Percentiles rank a stretch among this genome's conserved stretches.
phyloP scores from a whole-genome alignment of 2,888 invertebrate genomes.

The Sinelater perroti region DNA sequence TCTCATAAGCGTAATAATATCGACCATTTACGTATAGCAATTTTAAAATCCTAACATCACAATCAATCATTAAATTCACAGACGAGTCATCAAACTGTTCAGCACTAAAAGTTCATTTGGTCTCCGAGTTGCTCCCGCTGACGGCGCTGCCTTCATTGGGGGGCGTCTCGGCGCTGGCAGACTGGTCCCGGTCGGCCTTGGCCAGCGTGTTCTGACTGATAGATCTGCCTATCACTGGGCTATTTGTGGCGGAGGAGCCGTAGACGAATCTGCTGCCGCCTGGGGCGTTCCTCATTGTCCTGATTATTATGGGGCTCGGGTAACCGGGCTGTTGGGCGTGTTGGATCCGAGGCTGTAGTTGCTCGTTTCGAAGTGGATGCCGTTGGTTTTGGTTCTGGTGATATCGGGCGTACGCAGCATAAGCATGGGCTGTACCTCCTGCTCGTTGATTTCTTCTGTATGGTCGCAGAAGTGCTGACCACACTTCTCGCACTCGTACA shows the following conservation, averaged over 20 bases:
- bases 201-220: slow-evolving; percentile 13
- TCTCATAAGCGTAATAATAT: neutral
- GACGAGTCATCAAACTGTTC: neutral
- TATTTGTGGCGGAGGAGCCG: slow-evolving; percentile 16
- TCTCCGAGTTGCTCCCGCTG: slow-evolving; percentile 19
- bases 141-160: slow-evolving; percentile 9
- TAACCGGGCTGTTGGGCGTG: slow-evolving; percentile 25
- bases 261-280: neutral
- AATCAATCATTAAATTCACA: slow-evolving; percentile 17
- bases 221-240: slow-evolving; percentile 14
- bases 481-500: slow-evolving; percentile 79
- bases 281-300: slow-evolving; percentile 8
- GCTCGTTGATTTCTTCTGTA: slow-evolving; percentile 55
- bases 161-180: neutral
- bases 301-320: no score
- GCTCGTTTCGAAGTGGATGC: slow-evolving; percentile 21
- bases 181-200: slow-evolving; percentile 3
- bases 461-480: slow-evolving; percentile 82
- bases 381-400: slow-evolving; percentile 11
- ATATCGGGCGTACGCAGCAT: slow-evolving; percentile 22
- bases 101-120: no score
- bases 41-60: slow-evolving; percentile 24
- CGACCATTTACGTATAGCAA: neutral
- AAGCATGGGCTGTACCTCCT: slow-evolving; percentile 44
- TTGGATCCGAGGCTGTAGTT: slow-evolving; percentile 10